A percentile compares a stretch with the other conserved stretches of the same genome.
Conservation (phyloP, 2,888 invertebrate genomes). For the Morpho helenor region DNA sequence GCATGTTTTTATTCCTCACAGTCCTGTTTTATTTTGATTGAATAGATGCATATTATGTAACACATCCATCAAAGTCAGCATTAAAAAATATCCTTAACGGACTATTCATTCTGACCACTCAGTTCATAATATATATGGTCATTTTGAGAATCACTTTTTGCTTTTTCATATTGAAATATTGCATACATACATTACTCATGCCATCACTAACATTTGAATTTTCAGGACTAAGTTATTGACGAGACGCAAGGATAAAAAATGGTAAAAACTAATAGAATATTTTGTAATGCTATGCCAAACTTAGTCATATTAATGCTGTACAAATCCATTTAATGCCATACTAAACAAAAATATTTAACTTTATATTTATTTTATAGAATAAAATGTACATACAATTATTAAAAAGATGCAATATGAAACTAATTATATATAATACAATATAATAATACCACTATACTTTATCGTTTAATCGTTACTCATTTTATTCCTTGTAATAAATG, state of each 20-base stretch:
- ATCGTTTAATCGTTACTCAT: too few species aligned
- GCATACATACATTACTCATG: slow-evolving; percentile 56
- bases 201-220: slow-evolving; percentile 78
- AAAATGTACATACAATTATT: too few species aligned
- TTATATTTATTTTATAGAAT: too few species aligned
- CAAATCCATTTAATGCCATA: neutral
- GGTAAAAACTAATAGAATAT: slow-evolving; percentile 79
- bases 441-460: too few species aligned
- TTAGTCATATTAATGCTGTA: slow-evolving; percentile 39
- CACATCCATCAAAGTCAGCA: slow-evolving; percentile 9
- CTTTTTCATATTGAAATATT: slow-evolving; percentile 23
- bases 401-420: too few species aligned
- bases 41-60: slow-evolving; percentile 9
- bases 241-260: slow-evolving; percentile 91
- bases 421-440: too few species aligned
- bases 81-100: neutral
- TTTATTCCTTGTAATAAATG: too few species aligned
- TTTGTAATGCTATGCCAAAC: slow-evolving; percentile 56
- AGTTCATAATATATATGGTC: slow-evolving; percentile 8
- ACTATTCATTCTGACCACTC: neutral
- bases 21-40: slow-evolving; percentile 12
- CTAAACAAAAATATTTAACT: too few species aligned
- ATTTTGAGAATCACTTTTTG: slow-evolving; percentile 13
- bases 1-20: slow-evolving; percentile 18
- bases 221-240: slow-evolving; percentile 93